Conservation (phyloP, 1,140 invertebrate species). For the Bilobella aurantiaca region DNA sequence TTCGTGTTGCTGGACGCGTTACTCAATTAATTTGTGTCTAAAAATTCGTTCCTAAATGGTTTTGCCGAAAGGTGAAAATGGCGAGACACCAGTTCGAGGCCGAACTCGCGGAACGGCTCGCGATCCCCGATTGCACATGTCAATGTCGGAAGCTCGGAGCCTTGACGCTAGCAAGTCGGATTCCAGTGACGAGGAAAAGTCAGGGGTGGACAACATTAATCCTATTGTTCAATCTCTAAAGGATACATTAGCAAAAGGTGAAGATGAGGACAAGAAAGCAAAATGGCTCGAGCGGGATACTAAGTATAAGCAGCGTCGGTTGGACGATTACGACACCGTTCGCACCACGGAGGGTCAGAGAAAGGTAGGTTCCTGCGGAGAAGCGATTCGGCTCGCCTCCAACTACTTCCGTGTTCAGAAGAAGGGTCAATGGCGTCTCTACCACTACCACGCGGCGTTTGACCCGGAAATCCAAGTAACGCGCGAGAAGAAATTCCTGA, state of each 20-base stretch:
- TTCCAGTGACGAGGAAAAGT: background rate
- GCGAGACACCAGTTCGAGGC: background rate
- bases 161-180: too few species aligned
- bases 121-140: too few species aligned
- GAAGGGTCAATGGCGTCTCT: slow-evolving; percentile 2
- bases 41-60: too few species aligned
- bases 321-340: background rate
- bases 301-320: background rate
- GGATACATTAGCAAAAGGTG: background rate
- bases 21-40: background rate
- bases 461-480: background rate
- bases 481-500: background rate
- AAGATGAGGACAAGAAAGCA: background rate
- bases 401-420: background rate
- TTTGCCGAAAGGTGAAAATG: background rate
- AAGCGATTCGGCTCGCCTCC: background rate
- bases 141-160: too few species aligned
- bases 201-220: background rate
- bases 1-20: background rate
- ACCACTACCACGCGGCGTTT: background rate
- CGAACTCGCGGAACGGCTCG: background rate
- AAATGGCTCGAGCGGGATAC: background rate
- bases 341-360: background rate
- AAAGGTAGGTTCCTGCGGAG: background rate
- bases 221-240: background rate